Conservation (phyloP, 2,888 invertebrate genomes). For the Cephus sareptanus region DNA sequence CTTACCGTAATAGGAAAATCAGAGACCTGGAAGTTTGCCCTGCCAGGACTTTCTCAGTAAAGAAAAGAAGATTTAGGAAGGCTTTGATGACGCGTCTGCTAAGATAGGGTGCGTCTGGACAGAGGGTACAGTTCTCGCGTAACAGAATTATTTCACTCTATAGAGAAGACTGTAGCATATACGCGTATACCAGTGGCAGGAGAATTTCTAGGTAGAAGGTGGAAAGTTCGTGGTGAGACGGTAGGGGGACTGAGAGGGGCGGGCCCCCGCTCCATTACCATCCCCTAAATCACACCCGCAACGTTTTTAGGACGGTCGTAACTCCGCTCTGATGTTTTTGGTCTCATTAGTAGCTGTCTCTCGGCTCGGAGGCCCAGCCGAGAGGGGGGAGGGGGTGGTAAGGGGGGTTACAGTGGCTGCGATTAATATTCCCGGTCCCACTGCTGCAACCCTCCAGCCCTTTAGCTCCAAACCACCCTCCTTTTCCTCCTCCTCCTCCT, state of each 20-base stretch:
- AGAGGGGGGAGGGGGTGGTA: neutral
- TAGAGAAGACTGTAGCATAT: neutral
- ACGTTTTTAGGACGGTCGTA: slow-evolving; percentile 60
- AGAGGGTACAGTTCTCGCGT: neutral
- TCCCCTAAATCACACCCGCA: slow-evolving; percentile 57
- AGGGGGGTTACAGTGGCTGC: slow-evolving; percentile 49
- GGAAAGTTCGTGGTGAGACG: neutral
- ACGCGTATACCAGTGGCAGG: neutral
- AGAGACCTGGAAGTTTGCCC: neutral
- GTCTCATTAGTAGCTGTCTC: slow-evolving; percentile 59
- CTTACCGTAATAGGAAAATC: neutral
- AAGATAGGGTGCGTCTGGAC: neutral
- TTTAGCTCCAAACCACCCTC: neutral
- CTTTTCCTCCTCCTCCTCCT: too few species aligned
- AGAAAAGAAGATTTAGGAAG: neutral
- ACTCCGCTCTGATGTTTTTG: slow-evolving; percentile 54
- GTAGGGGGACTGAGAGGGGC: neutral
- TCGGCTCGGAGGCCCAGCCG: slow-evolving; percentile 38
- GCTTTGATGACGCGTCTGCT: neutral
- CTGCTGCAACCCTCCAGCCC: slow-evolving; percentile 14
- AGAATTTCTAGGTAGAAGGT: neutral
- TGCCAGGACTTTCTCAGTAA: neutral
- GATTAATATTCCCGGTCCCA: slow-evolving; percentile 57
- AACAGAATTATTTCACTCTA: neutral
- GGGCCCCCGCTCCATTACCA: slow-evolving; percentile 51